Base-by-base conservation (phyloP, 37 sponge, comb jelly and placozoan species). In the Theonella swinhoei region DNA sequence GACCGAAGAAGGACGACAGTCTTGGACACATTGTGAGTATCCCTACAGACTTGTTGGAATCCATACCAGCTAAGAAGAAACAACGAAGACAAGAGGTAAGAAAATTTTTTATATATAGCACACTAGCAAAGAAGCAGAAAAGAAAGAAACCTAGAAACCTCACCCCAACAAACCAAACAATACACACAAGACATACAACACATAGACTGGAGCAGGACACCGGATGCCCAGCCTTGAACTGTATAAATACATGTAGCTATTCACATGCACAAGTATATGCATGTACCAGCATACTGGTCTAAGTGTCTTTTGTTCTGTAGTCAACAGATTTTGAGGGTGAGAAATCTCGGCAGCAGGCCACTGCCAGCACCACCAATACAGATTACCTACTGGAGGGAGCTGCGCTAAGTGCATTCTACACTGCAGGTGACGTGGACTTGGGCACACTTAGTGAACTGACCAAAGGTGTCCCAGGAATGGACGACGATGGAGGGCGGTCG, bases 401-500 rank as follows among this genome's bases (percentile, higher is more conserved):
- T 59, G 36, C 75, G 28, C 64, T 78, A 39, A 83, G 79, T 35
- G 77, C 54, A 7, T 47, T 47, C 54, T 47, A 47, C 54, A 17
- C 54, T 7, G 54, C 54, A 47, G 79, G 77, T 4, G 84, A 72
- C 0, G 84, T 89, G 35, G 89, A 89, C 42, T 74, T 89, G 9
- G 31, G 83, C 72, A 89, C 80, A 3, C 84, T 89, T 31, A 89
- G 80, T 32, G 89, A 89, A 61, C 79, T 89, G 43, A 83, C 89
- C 22, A 40, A 69, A 36, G 64, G 73, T 42, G 79, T 86, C 1
- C 59, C 29, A 14, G 62, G 25, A 20, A 14, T 63, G 4, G 81
- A 75, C 4, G 79, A 40, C 17, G 34, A 24, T 5, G 38, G 47
- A 9, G 37, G 70, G 4, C 85, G 90, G 4, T 75, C 80, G n/a